Percentiles rank a stretch among this genome's conserved stretches.
phyloP scores from a whole-genome alignment of 2,888 invertebrate species.

The Didymodactylos carnosus region DNA sequence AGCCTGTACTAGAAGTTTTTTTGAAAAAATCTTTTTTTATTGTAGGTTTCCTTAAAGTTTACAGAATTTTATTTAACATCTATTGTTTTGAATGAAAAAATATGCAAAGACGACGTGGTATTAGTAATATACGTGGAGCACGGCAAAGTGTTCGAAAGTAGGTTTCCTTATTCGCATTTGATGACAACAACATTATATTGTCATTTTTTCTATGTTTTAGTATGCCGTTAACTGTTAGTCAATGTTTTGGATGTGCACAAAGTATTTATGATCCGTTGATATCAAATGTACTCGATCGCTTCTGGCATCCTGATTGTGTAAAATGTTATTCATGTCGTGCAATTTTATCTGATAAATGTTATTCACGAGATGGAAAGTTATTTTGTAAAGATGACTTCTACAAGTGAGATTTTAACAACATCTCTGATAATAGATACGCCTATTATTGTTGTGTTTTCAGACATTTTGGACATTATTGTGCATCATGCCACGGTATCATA shows the following conservation, averaged over 20 bases:
- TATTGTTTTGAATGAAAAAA: too few species aligned
- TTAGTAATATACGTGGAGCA: neutral
- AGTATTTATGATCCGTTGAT: conserved; percentile 96
- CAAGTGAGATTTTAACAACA: conserved; percentile 47
- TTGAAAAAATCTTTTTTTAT: too few species aligned
- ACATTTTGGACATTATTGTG: neutral
- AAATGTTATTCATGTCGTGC: conserved; percentile 84
- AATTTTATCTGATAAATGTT: conserved; percentile 86
- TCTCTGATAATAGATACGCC: neutral
- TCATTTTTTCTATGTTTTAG: neutral
- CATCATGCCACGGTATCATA: neutral
- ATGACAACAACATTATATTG: neutral
- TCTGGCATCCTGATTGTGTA: conserved; percentile 93
- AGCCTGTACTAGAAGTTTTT: too few species aligned
- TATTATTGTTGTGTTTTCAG: neutral
- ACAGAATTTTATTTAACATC: too few species aligned
- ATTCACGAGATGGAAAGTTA: conserved; percentile 82
- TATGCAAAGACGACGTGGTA: too few species aligned
- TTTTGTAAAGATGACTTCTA: conserved; percentile 94
- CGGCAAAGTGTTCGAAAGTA: neutral
- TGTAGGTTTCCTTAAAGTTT: too few species aligned
- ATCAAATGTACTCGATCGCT: conserved; percentile 81
- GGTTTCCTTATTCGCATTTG: neutral
- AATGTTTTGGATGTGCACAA: conserved; percentile 91
- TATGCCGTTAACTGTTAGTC: neutral